Base-by-base conservation (phyloP, 2,797 vertebrate species). In the Microtus californicus region DNA sequence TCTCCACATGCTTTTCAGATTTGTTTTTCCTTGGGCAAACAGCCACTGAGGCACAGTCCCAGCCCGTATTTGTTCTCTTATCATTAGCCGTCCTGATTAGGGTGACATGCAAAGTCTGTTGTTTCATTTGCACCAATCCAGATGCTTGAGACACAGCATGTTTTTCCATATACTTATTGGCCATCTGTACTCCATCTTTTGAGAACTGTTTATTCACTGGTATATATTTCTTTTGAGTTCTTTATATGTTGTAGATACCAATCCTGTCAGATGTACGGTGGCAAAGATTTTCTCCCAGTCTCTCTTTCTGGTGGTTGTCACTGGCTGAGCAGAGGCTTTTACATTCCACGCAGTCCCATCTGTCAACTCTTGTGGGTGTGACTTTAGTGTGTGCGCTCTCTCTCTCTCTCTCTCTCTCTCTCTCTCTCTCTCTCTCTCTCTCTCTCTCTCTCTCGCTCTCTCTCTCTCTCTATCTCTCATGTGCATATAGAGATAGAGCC, bases 31-130 rank as follows among this genome's bases (percentile, higher is more conserved):
- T n/a, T n/a, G 6, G 65, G 45, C 34, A 37, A 51, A 45, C 25
- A 86, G 0, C 31, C 19, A 69, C 31, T 2, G 6, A n/a, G 82
- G 29, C 31, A 48, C 11, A n/a, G 31, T 31, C 40, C 27, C 14
- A 19, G 43, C 19, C 10, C 0, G 2, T 14, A 48, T 7, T 34
- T 11, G 2, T 71, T 37, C 34, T 37, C 43, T 54, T 1, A 1
- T 37, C 11, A 15, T 23, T 29, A 37, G 31, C 23, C 34, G 1
- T 54, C 54, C 45, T 54, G 45, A 71, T n/a, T 21, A 69, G 63
- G 40, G 59, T 21, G 80, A 48, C 43, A 23, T 4, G 61, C 61
- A 34, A 67, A 8, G 63, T 85, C 51, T 69, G 45, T 69, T n/a
- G 11, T 54, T 71, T 27, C 45, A 71, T 15, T 37, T 51, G 65